Evolutionary conservation across 2,113 vertebrate species (phyloP), one percentile per base, ranked within the genome.

Genomic region (Sterna hirundo): DNA sequence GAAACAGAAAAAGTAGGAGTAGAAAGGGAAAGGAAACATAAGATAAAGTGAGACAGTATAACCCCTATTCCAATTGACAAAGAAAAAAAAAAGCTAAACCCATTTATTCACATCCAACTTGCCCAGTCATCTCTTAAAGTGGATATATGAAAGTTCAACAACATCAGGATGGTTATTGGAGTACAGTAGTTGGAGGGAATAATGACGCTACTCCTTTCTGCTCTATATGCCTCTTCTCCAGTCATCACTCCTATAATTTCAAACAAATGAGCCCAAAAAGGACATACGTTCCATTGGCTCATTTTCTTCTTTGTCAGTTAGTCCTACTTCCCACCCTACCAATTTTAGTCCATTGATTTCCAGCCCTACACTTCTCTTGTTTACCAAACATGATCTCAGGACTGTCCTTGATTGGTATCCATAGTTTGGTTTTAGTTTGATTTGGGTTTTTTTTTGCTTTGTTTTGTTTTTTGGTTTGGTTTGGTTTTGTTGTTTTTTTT

Each of bases 261-360:
- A 72, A 76, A 75, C 2, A 80, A 90, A 71, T 51, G 29, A 66
- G 12, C 2, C 27, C 13, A 2, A 34, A 30, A 79, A 54, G 4
- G 1, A 14, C 68, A 1, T 46, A 36, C 0, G 0, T 72, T 2
- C 17, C 19, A 26, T 10, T 76, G n/a, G 13, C 14, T 90, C 21
- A 21, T 52, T 47, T 74, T 82, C 32, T 38, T 57, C 30, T 71
- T 49, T 76, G 6, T 70, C 38, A 71, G 19, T 80, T 77, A 60
- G 29, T 17, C n/a, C 32, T 80, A 19, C 38, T 57, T 81, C 34
- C 36, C 64, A 71, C 27, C 2, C 29, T 6, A n/a, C 17, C 14
- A 36, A 34, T 65, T 72, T 69, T 40, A 76, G 62, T 32, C 19
- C 51, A 55, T 18, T 84, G 64, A 86, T 83, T 94, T 78, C 36